These are phyloP conservation scores for Caloenas nicobarica DNA, from an alignment of 2,113 vertebrate species.

Conservation along the genomic window DNA sequence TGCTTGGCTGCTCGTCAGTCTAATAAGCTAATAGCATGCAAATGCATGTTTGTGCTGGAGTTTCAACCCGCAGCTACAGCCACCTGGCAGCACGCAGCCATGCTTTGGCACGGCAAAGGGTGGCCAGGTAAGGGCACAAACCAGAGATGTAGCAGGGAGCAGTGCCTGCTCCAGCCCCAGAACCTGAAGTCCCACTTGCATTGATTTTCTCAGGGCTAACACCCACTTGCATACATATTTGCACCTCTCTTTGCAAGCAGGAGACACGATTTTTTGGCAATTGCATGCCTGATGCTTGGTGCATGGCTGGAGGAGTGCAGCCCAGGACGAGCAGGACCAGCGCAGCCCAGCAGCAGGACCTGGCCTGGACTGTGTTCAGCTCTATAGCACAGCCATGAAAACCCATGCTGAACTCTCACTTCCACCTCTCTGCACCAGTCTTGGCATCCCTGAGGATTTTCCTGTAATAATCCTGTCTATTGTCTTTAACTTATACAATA, in stretches of 20 bases:
- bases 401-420: neutral
- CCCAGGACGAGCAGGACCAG: neutral
- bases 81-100: neutral
- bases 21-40: neutral
- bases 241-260: neutral
- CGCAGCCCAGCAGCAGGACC: neutral
- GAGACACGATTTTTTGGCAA: neutral
- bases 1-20: neutral
- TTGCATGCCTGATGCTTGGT: neutral
- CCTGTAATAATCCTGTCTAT: slow-evolving; percentile 12
- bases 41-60: neutral
- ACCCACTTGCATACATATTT: neutral
- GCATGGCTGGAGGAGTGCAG: neutral
- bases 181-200: neutral
- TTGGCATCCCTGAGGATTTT: slow-evolving; percentile 2
- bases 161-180: neutral
- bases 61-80: neutral
- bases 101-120: rapidly evolving
- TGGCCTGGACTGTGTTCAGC: neutral
- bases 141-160: neutral
- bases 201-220: neutral
- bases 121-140: neutral
- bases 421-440: neutral
- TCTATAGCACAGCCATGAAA: neutral
- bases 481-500: neutral